phyloP scores from a whole-genome alignment of 2,888 invertebrate species.

The Drosophila siamana region DNA sequence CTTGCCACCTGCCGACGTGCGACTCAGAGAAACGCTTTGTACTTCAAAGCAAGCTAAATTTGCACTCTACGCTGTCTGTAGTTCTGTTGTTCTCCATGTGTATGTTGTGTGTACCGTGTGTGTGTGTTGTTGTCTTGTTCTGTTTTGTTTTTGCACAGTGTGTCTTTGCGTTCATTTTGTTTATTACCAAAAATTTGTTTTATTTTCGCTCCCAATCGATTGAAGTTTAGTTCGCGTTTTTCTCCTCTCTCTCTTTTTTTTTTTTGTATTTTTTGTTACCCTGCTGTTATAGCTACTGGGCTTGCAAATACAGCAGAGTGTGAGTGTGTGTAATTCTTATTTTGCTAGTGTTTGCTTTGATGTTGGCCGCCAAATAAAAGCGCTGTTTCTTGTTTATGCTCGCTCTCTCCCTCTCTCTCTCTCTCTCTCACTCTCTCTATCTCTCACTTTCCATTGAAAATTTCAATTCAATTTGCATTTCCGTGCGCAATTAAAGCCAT shows the following conservation, averaged over 20 bases:
- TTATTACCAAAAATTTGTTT: slow-evolving; percentile 62
- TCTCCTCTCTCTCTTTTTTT: no score
- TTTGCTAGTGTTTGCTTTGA: slow-evolving; percentile 55
- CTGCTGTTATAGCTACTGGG: slow-evolving; percentile 42
- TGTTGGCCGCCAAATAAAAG: slow-evolving; percentile 46
- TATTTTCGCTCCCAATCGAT: slow-evolving; percentile 72
- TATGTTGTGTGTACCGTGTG: slow-evolving; percentile 34
- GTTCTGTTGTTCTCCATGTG: slow-evolving; percentile 41
- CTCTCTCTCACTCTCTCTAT: slow-evolving; percentile 3
- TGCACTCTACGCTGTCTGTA: slow-evolving; percentile 37
- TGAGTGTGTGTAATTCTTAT: slow-evolving; percentile 17
- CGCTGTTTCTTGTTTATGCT: slow-evolving; percentile 19
- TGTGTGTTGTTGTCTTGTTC: slow-evolving; percentile 15
- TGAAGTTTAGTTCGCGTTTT: slow-evolving; percentile 61
- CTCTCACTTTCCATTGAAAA: no score
- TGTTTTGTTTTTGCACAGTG: slow-evolving; percentile 33
- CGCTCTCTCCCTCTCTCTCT: no score
- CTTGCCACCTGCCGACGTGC: slow-evolving; percentile 43
- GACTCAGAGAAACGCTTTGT: slow-evolving; percentile 65
- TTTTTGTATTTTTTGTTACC: slow-evolving; percentile 37
- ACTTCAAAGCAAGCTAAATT: slow-evolving; percentile 74
- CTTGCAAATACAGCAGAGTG: slow-evolving; percentile 11
- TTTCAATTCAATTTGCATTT: no score
- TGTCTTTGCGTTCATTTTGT: slow-evolving; percentile 57
- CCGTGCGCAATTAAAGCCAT: no score